These are phyloP conservation scores for Carollia perspicillata DNA, from an alignment of 2,113 vertebrate genomes.

Conservation along the genomic window DNA sequence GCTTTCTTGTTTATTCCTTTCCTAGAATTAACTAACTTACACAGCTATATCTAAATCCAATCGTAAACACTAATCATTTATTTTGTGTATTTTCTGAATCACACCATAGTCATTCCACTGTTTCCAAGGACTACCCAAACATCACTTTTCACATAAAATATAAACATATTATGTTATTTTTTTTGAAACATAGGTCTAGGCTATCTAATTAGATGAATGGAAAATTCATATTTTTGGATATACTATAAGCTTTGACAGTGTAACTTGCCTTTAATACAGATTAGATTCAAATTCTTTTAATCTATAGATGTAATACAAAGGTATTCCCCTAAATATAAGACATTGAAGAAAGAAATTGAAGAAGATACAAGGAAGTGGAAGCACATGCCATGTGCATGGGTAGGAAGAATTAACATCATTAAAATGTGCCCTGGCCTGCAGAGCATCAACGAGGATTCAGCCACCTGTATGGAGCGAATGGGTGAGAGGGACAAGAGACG, in stretches of 20 bases:
- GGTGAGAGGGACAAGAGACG: no score
- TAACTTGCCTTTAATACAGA: not conserved
- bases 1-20: not conserved
- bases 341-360: no score
- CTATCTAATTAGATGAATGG: not conserved
- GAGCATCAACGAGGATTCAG: no score
- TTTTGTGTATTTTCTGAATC: not conserved
- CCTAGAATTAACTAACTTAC: not conserved
- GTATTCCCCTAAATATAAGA: not conserved
- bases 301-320: not conserved
- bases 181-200: not conserved
- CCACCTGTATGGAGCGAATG: no score
- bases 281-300: not conserved
- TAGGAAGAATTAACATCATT: no score
- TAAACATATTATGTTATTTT: not conserved
- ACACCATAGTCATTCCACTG: not conserved
- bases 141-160: not conserved
- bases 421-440: no score
- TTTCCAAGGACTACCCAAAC: not conserved
- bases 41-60: not conserved
- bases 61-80: not conserved
- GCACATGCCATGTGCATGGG: no score
- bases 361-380: no score
- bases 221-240: not conserved
- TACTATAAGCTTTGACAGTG: not conserved